Percentiles rank a stretch among this genome's conserved stretches.
Conservation (phyloP, 2,888 invertebrate species). For the Noctua fimbriata region DNA sequence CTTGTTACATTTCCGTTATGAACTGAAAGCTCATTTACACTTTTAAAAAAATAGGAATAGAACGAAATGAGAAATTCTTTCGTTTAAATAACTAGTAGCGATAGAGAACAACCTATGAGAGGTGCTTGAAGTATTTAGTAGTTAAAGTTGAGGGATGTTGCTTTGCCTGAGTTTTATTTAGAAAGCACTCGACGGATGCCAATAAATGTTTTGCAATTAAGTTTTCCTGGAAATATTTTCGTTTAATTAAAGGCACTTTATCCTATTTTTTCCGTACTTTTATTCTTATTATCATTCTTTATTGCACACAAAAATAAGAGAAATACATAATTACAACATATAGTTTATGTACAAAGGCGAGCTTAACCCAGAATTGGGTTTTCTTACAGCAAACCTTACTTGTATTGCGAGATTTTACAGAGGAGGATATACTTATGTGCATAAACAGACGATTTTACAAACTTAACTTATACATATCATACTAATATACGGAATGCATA, state of each 20-base stretch:
- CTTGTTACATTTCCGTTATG: conserved; percentile 70
- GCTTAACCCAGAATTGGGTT: no score
- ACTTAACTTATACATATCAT: no score
- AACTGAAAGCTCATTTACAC: conserved; percentile 68
- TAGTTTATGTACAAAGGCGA: no score
- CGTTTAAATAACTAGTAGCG: conserved; percentile 56
- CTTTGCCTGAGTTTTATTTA: conserved; percentile 47
- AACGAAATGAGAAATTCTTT: conserved; percentile 77
- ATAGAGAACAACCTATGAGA: conserved; percentile 49
- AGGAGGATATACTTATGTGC: no score
- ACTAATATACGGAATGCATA: no score
- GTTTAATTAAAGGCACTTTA: neutral
- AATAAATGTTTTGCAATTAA: conserved; percentile 31
- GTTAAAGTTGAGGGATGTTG: conserved; percentile 31
- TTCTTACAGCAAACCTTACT: no score
- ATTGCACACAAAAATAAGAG: no score
- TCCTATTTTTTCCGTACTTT: neutral
- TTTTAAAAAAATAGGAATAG: conserved; percentile 69
- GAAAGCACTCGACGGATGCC: conserved; percentile 23
- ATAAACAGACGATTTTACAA: no score
- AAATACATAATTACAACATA: no score
- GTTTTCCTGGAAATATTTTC: conserved; percentile 6
- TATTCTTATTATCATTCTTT: no score
- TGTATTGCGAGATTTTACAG: no score
- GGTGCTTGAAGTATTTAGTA: conserved; percentile 50